Conservation (phyloP, 2,797 vertebrate species). For the Jordanella pulchra region DNA sequence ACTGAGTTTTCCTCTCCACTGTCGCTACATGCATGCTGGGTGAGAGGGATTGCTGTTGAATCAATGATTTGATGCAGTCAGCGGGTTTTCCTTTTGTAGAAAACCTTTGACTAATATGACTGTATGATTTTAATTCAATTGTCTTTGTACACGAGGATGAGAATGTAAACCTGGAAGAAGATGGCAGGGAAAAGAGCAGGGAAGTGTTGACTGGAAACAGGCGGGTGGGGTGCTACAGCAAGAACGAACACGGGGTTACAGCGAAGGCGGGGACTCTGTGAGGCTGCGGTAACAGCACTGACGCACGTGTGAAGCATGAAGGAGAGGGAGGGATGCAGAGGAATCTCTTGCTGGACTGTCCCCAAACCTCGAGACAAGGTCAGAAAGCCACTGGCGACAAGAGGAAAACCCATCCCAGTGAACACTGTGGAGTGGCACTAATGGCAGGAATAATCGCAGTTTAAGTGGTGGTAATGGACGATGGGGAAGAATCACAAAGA, state of each 20-base stretch:
- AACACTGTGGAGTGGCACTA: slow-evolving; percentile 41
- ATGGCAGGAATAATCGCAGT: slow-evolving; percentile 57
- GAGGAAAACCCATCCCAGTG: slow-evolving; percentile 51
- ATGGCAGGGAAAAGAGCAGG: slow-evolving; percentile 7
- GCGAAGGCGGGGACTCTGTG: slow-evolving; percentile 31
- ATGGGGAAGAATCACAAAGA: slow-evolving; percentile 40
- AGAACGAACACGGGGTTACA: slow-evolving; percentile 50
- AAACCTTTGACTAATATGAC: too few species aligned
- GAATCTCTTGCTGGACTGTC: slow-evolving; percentile 73
- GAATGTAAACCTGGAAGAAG: not conserved
- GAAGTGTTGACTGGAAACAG: slow-evolving; percentile 28
- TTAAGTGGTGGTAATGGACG: slow-evolving; percentile 68
- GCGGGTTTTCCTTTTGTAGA: too few species aligned
- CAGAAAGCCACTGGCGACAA: slow-evolving; percentile 79
- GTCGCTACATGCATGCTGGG: too few species aligned
- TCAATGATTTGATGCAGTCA: too few species aligned
- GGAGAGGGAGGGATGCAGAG: slow-evolving; percentile 70
- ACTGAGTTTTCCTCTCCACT: too few species aligned
- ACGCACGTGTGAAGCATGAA: slow-evolving; percentile 78
- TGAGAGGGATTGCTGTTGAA: too few species aligned
- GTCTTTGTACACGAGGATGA: too few species aligned
- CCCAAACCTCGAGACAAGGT: slow-evolving; percentile 76
- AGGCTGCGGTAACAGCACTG: slow-evolving; percentile 76
- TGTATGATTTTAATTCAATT: too few species aligned
- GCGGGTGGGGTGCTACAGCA: slow-evolving; percentile 51